Conservation (phyloP, 2,797 vertebrate species). For the Myotis pilosus region DNA sequence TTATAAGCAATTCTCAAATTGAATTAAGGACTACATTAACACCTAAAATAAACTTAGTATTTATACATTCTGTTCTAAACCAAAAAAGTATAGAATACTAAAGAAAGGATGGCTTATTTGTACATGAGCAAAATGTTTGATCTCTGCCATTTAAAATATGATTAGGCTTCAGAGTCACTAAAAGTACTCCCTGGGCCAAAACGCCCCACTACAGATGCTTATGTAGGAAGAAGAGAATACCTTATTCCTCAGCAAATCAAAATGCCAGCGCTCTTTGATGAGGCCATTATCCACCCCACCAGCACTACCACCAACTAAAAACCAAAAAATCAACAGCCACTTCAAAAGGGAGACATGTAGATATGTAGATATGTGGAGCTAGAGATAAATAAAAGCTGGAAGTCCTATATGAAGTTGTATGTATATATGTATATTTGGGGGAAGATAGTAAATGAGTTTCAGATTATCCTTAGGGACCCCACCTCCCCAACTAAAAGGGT, state of each 20-base stretch:
- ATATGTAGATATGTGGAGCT: neutral
- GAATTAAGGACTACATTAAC: constrained; percentile 58
- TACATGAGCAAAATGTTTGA: neutral
- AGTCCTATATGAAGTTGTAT: neutral
- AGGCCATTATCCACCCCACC: neutral
- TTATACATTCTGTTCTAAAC: constrained; percentile 25
- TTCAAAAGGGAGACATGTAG: neutral
- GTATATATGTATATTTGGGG: neutral
- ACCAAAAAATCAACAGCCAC: neutral
- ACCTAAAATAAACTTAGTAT: constrained; percentile 53
- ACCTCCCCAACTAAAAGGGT: neutral
- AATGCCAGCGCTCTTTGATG: neutral
- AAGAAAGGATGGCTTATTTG: neutral
- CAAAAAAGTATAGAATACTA: neutral
- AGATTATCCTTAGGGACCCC: neutral
- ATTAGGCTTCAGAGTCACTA: neutral
- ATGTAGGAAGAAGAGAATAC: neutral
- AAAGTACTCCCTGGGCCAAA: neutral
- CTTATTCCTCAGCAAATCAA: neutral
- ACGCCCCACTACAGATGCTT: neutral
- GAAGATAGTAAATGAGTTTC: neutral
- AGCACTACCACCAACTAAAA: neutral
- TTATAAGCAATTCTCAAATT: constrained; percentile 41
- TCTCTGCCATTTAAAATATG: constrained; percentile 11
- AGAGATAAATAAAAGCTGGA: neutral